These are phyloP conservation scores for Orientallactaga sibirica DNA, from an alignment of 2,797 vertebrate species.

Conservation along the genomic window DNA sequence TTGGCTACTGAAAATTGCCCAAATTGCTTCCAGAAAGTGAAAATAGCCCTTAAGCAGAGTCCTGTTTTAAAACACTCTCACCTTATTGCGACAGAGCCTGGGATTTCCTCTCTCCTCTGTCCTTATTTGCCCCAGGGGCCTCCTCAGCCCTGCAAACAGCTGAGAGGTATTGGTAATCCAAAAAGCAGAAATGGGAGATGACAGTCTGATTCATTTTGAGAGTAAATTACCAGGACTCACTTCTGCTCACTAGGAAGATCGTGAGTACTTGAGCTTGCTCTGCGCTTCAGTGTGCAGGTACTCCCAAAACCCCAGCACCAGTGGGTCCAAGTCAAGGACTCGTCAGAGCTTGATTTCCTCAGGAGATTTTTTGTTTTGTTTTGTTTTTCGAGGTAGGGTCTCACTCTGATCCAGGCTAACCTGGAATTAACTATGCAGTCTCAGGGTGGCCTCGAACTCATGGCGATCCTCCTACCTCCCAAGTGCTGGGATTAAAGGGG, in stretches of 20 bases:
- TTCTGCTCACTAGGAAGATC: background rate
- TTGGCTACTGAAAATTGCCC: constrained; percentile 84
- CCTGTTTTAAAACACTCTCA: constrained; percentile 85
- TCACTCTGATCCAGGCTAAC: too few relatives aligned
- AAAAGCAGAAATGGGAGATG: constrained; percentile 63
- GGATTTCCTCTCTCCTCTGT: constrained; percentile 83
- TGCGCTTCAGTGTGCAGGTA: constrained; percentile 18
- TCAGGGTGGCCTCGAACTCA: too few relatives aligned
- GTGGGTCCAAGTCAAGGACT: too few relatives aligned
- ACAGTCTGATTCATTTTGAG: constrained; percentile 14
- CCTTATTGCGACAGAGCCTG: constrained; percentile 84
- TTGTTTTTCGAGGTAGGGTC: too few relatives aligned
- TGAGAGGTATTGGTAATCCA: constrained; percentile 56
- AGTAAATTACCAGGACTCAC: constrained; percentile 32
- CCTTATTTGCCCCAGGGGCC: constrained; percentile 45
- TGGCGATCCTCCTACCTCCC: too few relatives aligned
- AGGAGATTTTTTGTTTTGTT: too few relatives aligned
- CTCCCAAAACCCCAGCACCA: background rate
- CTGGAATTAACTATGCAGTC: too few relatives aligned
- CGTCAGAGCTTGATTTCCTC: too few relatives aligned
- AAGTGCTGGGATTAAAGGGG: too few relatives aligned
- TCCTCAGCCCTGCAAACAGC: constrained; percentile 73
- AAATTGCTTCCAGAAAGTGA: constrained; percentile 88
- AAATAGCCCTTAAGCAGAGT: constrained; percentile 79
- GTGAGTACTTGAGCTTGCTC: background rate